Percentiles rank a stretch among this genome's conserved stretches.
Evolutionary conservation across 2,113 vertebrate genomes (phyloP).

Genomic region (Merops nubicus): DNA sequence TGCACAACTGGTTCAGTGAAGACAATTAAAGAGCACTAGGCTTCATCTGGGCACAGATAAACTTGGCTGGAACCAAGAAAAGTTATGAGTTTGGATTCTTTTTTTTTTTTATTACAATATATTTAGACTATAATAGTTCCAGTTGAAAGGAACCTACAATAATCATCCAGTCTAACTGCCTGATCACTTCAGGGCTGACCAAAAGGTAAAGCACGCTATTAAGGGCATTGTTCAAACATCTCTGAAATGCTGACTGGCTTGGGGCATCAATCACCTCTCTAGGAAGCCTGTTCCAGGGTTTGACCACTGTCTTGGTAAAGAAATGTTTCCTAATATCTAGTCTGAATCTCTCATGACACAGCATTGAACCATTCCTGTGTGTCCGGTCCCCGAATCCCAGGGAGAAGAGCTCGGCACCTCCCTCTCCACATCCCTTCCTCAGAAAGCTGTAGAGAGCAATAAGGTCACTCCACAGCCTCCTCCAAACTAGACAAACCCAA

Average conservation of each 20-base stretch:
- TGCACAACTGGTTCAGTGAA: background rate
- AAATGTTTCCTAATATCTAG: background rate
- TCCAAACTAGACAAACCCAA: background rate
- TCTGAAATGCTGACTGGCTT: background rate
- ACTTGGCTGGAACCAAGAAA: background rate
- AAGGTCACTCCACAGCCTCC: background rate
- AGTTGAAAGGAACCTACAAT: background rate
- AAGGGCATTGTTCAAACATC: background rate
- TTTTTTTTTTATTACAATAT: background rate
- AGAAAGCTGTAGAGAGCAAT: background rate
- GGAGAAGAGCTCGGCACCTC: background rate
- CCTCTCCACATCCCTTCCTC: accelerated
- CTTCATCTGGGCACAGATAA: background rate
- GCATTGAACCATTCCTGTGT: background rate
- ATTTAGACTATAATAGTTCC: background rate
- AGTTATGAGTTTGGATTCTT: background rate
- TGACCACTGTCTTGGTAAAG: background rate
- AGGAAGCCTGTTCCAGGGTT: background rate
- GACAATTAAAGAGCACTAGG: background rate
- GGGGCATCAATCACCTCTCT: background rate
- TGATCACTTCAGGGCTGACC: background rate
- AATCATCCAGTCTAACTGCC: background rate
- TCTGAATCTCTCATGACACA: background rate
- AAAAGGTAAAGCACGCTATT: background rate
- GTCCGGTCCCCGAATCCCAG: background rate